phyloP scores from a whole-genome alignment of 2,113 vertebrate genomes.

The Oreotrochilus melanogaster region DNA sequence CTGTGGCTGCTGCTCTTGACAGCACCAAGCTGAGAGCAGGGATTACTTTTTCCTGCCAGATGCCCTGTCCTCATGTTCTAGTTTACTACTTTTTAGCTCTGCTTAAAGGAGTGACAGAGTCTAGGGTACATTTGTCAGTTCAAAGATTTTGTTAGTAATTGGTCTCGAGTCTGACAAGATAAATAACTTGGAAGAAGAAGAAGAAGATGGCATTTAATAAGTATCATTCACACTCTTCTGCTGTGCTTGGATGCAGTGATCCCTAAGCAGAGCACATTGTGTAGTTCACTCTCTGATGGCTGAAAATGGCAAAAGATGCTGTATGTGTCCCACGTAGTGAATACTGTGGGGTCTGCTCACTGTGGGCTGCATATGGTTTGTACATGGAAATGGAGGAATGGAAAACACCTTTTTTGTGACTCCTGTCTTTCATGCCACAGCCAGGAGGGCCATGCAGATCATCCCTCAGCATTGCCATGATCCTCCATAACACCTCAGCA shows the following conservation, averaged over 20 bases:
- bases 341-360: not conserved
- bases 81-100: not conserved
- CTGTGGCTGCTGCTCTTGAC: not conserved
- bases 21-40: not conserved
- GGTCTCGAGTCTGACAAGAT: not conserved
- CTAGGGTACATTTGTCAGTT: not conserved
- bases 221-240: rapidly evolving
- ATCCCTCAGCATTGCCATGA: rapidly evolving
- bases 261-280: not conserved
- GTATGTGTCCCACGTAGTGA: not conserved
- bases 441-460: not conserved
- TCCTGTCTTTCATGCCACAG: not conserved
- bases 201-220: not conserved
- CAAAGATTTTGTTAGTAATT: slow-evolving; percentile 21
- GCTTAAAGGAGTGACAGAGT: not conserved
- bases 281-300: not conserved
- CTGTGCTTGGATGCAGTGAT: not conserved
- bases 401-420: not conserved
- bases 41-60: not conserved
- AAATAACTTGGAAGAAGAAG: not conserved
- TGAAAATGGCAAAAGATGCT: not conserved
- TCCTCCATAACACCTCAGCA: rapidly evolving
- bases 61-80: rapidly evolving
- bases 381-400: rapidly evolving
- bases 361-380: not conserved